Conservation (phyloP, 1,140 invertebrate species). For the Phenacoccus solenopsis region DNA sequence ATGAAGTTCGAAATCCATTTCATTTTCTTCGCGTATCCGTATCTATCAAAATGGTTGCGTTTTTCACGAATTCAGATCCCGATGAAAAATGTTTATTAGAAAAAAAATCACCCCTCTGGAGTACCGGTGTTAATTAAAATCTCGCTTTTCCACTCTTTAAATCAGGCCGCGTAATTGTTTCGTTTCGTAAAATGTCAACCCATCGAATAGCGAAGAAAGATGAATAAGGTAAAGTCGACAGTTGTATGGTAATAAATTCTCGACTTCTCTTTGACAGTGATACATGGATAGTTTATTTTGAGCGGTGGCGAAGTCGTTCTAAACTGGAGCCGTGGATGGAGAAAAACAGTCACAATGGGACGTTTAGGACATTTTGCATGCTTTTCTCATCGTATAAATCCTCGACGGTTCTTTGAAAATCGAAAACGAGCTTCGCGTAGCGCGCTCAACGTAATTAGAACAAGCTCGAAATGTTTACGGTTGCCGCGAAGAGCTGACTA, state of each 20-base stretch:
- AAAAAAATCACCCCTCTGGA: too few species aligned
- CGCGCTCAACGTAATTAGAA: not conserved
- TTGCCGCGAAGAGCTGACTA: not conserved
- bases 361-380: not conserved
- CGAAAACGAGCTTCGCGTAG: too few species aligned
- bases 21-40: too few species aligned
- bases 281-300: conserved; percentile 3
- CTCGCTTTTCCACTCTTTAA: not conserved
- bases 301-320: not conserved
- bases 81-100: too few species aligned
- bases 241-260: not conserved
- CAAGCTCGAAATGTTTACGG: not conserved
- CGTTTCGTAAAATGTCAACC: not conserved
- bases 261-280: not conserved
- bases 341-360: not conserved
- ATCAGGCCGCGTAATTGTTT: not conserved
- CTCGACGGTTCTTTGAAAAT: not conserved
- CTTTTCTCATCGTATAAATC: not conserved
- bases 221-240: not conserved
- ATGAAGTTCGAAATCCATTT: too few species aligned
- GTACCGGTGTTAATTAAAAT: not conserved
- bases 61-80: too few species aligned
- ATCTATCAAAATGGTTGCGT: not conserved
- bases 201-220: conserved; percentile 1
- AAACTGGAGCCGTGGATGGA: not conserved